Evolutionary conservation across 2,888 invertebrate species (phyloP).

Genomic region (Dynastes tityus): DNA sequence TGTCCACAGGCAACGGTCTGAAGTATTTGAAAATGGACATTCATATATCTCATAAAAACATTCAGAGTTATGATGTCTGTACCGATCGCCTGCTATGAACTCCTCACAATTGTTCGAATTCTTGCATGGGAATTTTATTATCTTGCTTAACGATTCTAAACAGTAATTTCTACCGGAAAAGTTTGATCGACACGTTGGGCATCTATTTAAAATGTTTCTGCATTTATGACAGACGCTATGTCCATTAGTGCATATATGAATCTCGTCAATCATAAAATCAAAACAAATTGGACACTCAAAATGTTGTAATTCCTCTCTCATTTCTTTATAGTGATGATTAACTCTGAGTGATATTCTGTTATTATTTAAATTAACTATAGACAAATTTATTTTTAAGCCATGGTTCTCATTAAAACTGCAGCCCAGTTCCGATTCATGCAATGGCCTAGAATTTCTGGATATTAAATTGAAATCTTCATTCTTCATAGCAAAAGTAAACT

Average conservation of each 20-base stretch:
- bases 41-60: not conserved
- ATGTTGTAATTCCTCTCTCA: not conserved
- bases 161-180: slow-evolving; percentile 14
- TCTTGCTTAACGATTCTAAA: not conserved
- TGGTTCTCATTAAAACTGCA: not conserved
- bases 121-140: slow-evolving; percentile 20
- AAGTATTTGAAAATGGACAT: not conserved
- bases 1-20: not conserved
- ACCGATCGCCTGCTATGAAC: not conserved
- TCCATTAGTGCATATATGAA: slow-evolving; percentile 5
- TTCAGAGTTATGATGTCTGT: not conserved
- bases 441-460: not conserved
- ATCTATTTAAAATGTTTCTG: not conserved
- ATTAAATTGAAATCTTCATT: not conserved
- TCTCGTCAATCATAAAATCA: not conserved
- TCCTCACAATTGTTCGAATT: not conserved
- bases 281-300: slow-evolving; percentile 12
- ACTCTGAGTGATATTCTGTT: not conserved
- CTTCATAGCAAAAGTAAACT: not conserved
- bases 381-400: not conserved
- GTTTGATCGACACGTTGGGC: slow-evolving; percentile 1
- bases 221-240: slow-evolving; percentile 1
- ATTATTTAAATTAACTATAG: not conserved
- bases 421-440: not conserved
- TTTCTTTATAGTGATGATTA: not conserved